Evolutionary conservation across 2,888 invertebrate species (phyloP).

Genomic region (Charanyca ferruginea): DNA sequence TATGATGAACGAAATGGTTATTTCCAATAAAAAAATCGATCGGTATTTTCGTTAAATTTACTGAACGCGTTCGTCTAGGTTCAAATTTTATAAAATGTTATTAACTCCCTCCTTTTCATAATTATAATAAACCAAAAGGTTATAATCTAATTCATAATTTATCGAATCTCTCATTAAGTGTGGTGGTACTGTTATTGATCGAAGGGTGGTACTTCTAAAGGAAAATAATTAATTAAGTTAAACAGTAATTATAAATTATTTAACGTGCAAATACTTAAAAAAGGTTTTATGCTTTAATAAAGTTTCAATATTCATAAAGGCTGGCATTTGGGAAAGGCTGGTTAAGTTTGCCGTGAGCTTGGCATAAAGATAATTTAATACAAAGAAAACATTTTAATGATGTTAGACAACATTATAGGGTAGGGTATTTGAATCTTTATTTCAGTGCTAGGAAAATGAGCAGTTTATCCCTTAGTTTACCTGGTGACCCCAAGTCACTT

Average conservation of each 20-base stretch:
- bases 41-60: too few species aligned
- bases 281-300: conserved; percentile 33
- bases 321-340: neutral
- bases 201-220: conserved; percentile 18
- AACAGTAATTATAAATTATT: conserved; percentile 9
- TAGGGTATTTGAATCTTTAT: neutral
- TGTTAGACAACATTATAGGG: conserved; percentile 11
- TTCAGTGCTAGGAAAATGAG: neutral
- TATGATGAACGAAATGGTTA: too few species aligned
- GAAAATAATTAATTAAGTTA: neutral
- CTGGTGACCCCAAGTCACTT: too few species aligned
- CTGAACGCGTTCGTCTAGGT: too few species aligned
- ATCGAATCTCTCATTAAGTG: neutral
- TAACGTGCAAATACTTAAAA: conserved; percentile 23
- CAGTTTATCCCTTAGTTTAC: too few species aligned
- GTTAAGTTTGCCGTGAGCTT: conserved; percentile 13
- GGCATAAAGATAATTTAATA: conserved; percentile 7
- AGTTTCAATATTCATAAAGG: conserved; percentile 35
- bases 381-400: conserved; percentile 24
- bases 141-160: too few species aligned
- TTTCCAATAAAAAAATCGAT: too few species aligned
- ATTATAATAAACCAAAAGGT: too few species aligned
- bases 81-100: too few species aligned
- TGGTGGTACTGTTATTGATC: conserved; percentile 23
- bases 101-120: too few species aligned